These are phyloP conservation scores for Pristionchus exspectatus DNA, from an alignment of 2,888 invertebrate species.

Conservation along the genomic window DNA sequence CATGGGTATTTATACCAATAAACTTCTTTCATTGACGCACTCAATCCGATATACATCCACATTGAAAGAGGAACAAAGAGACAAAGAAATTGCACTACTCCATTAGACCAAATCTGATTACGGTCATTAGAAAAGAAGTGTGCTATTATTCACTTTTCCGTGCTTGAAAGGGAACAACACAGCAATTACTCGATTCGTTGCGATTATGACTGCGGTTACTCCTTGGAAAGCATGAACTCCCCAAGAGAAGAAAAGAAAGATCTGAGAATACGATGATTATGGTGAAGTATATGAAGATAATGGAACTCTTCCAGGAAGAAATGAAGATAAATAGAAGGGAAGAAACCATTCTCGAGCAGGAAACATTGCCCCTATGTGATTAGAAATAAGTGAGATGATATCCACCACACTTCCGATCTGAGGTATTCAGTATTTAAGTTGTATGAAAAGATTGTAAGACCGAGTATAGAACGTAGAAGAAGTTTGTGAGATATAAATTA, in stretches of 20 bases:
- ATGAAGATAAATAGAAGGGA: neutral
- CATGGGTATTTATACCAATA: constrained; percentile 1
- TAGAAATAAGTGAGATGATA: neutral
- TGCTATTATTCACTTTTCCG: neutral
- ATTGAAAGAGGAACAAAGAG: neutral
- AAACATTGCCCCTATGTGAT: neutral
- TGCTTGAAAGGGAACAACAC: constrained; percentile 14
- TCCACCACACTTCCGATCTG: neutral
- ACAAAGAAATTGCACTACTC: neutral
- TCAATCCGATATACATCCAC: neutral
- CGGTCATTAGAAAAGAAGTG: neutral
- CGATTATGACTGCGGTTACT: neutral
- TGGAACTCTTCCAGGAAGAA: neutral
- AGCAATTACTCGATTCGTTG: constrained; percentile 9
- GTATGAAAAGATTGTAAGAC: neutral
- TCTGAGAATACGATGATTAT: neutral
- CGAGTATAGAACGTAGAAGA: constrained; percentile 4
- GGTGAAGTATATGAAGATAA: neutral
- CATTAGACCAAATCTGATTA: neutral
- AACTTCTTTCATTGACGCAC: neutral
- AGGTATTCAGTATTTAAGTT: neutral
- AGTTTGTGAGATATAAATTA: neutral
- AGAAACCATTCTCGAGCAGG: neutral
- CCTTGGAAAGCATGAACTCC: neutral
- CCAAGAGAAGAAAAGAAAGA: constrained; percentile 26